Evolutionary conservation across 2,797 vertebrate species (phyloP), one percentile per base, ranked within the genome.

Genomic region (Clarias fuscus): DNA sequence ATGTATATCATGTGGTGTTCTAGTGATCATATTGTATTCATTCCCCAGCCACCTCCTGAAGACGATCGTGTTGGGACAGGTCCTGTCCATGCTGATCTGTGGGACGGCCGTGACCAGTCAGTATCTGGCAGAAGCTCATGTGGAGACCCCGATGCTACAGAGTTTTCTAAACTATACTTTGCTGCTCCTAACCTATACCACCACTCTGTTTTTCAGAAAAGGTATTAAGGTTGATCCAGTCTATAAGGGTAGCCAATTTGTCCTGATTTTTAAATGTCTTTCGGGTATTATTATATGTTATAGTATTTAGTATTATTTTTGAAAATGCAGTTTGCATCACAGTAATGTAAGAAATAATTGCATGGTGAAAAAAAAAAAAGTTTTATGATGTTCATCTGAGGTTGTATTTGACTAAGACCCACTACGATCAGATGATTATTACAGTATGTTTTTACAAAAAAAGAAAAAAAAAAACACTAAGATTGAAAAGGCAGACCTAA

Each of bases 21-120:
- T 24, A 17, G 6, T 48, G 6, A 27, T 48, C 13, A 4, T 68
- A 30, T 27, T 30, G 53, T 43, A 17, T 79, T 89, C 22, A 56
- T 14, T 20, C 68, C 48, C 1, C 93, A 99, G 98, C 97, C 84
- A 88, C 58, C 93, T 99, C 87, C 92, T 97, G 93, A 98, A 98
- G 94, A 97, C 95, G 0, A 20, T 99, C 1, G 24, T 91, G 64
- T 93, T 99, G 95, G 97, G 98, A 48, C 98, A 99, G 93, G 91
- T 96, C 84, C 87, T 99, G 86, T 99, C 98, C 18, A 89, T 99
- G 90, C 95, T 98, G 85, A 99, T 99, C 90, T 99, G 98, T 86
- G 98, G 97, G 67, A 99, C 98, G 0, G 98, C 97, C 0, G 96
- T 99, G 88, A 96, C 96, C 84, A 98, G 97, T 90, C 95, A 98